Conservation (phyloP, 2,888 invertebrate genomes). For the Luperina testacea region DNA sequence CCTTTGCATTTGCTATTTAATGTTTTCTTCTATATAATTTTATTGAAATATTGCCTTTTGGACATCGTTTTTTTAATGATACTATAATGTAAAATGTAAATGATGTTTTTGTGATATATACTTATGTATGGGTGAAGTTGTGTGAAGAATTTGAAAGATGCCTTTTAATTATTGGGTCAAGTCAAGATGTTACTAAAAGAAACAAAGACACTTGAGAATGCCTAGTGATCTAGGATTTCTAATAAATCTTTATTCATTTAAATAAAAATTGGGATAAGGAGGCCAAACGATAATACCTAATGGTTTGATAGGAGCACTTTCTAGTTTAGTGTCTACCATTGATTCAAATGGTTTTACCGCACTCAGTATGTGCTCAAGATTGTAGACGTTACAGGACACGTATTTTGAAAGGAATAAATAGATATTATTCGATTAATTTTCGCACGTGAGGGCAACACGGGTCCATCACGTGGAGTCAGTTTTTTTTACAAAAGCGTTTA, state of each 20-base stretch:
- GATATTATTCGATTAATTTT: not conserved
- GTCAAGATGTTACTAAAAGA: not conserved
- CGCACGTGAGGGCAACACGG: too few relatives aligned
- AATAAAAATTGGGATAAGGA: not conserved
- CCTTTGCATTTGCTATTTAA: not conserved
- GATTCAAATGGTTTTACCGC: too few relatives aligned
- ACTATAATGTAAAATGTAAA: slow-evolving; percentile 41
- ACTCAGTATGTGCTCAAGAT: not conserved
- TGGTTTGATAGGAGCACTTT: not conserved
- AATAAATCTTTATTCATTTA: not conserved
- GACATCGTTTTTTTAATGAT: slow-evolving; percentile 68
- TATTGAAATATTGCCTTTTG: slow-evolving; percentile 85
- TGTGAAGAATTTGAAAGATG: slow-evolving; percentile 5
- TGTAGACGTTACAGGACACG: not conserved
- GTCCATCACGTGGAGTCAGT: not conserved
- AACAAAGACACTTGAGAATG: accelerated
- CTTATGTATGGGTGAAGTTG: not conserved
- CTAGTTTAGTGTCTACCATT: not conserved
- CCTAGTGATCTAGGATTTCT: not conserved
- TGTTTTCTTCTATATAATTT: slow-evolving; percentile 38
- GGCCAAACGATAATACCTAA: not conserved
- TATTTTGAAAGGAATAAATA: not conserved
- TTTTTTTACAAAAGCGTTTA: not conserved
- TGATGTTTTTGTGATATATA: slow-evolving; percentile 39
- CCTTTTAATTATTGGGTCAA: not conserved